Base-by-base conservation (phyloP, 2,888 invertebrate species). In the Altica lythri region DNA sequence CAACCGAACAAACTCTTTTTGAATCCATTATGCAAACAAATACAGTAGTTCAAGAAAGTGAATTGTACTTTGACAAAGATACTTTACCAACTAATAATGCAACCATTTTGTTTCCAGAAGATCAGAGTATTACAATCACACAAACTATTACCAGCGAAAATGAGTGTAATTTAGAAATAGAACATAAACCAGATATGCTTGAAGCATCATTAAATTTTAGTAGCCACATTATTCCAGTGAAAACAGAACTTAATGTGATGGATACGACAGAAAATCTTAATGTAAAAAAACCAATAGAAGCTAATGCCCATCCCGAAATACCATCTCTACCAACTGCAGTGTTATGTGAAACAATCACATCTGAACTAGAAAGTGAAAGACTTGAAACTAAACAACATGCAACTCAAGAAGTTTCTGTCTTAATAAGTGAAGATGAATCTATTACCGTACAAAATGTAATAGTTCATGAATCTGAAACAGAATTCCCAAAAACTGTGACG, bases 111-210 rank as follows among this genome's bases (percentile, higher is more conserved):
- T 70, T 80, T 49, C 75, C 74, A 49, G 77, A 77, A 63, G 77
- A 75, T 12, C 72, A 73, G 58, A 72, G 76, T 16, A 65, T 79
- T n/a, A 72, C 72, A 0, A 67, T 83, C 0, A 81, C 75, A 22
- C 81, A 83, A 75, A 72, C 79, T 19, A 75, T 78, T 53, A 68
- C 74, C 35, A 79, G 78, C 63, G 82, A 83, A 67, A 74, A 68
- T 48, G 80, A 80, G 68, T 68, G 72, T 32, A 53, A 65, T 1
- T 72, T 80, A 10, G 64, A 72, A 53, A 69, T 69, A 12, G 60
- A 70, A 5, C 67, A 70, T 10, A 69, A 70, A 61, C 77, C 77
- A 22, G 63, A 64, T 37, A 64, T 59, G 34, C 75, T 75, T 60
- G 67, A 65, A 55, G 78, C 78, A 19, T 62, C 66, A 17, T 55